Conservation (phyloP, 2,113 vertebrate species). For the Bostrychus sinensis region DNA sequence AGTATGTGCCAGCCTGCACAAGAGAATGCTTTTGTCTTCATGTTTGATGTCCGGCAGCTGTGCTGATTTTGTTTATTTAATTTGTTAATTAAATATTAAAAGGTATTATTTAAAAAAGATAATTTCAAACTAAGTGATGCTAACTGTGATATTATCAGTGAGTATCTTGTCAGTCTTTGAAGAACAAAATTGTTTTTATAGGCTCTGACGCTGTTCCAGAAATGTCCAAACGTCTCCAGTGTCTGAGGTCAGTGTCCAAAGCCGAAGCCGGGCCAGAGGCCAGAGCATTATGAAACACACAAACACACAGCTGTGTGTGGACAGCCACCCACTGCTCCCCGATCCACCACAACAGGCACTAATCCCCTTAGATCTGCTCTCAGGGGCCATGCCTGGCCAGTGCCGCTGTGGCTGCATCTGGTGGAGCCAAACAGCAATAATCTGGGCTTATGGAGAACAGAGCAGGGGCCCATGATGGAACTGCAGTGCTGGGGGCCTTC, state of each 20-base stretch:
- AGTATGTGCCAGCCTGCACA: no score
- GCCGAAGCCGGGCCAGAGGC: conserved; percentile 62
- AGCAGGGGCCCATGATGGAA: conserved; percentile 35
- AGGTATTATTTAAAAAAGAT: no score
- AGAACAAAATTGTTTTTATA: conserved; percentile 62
- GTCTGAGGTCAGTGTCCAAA: conserved; percentile 60
- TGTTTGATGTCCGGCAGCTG: no score
- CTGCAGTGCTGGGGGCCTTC: conserved; percentile 35
- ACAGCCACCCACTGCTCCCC: conserved; percentile 70
- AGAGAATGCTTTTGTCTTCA: no score
- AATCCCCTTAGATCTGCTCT: conserved; percentile 76
- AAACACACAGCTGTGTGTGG: conserved; percentile 78
- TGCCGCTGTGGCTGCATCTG: conserved; percentile 62
- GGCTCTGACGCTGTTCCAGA: conserved; percentile 61
- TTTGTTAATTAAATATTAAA: no score
- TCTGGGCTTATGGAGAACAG: conserved; percentile 59
- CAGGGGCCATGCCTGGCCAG: conserved; percentile 55
- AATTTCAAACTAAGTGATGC: conserved; percentile 13
- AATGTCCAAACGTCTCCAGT: conserved; percentile 47
- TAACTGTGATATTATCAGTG: conserved; percentile 25
- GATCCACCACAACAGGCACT: conserved; percentile 66
- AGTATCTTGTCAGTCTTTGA: conserved; percentile 34
- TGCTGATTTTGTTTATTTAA: no score
- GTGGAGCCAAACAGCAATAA: conserved; percentile 70
- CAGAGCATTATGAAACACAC: conserved; percentile 73